Conservation (phyloP, 2,888 invertebrate genomes). For the Autographa pulchrina region DNA sequence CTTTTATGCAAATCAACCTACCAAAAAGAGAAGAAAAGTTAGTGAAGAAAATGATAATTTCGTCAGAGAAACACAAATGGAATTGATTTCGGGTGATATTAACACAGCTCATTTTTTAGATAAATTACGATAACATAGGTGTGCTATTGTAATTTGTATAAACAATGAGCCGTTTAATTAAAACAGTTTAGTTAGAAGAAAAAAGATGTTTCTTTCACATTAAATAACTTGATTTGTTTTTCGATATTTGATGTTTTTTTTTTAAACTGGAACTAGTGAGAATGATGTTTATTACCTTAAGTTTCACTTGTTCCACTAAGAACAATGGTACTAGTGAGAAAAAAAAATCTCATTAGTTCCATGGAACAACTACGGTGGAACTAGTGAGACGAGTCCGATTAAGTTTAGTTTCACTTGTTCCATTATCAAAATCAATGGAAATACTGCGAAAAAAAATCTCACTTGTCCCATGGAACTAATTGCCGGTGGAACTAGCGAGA, state of each 20-base stretch:
- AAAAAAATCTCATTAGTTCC: not conserved
- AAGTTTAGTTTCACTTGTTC: not conserved
- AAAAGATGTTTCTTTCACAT: too few relatives aligned
- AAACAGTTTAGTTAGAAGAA: too few relatives aligned
- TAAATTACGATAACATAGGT: not conserved
- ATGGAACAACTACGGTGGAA: not conserved
- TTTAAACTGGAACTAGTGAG: not conserved
- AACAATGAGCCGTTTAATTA: too few relatives aligned
- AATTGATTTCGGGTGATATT: constrained; percentile 14
- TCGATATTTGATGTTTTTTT: too few relatives aligned
- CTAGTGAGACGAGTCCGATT: not conserved
- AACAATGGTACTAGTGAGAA: too few relatives aligned
- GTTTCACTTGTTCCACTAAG: not conserved
- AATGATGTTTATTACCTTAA: constrained; percentile 9
- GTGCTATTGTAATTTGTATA: not conserved
- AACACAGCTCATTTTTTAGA: constrained; percentile 13
- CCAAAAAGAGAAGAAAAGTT: constrained; percentile 12
- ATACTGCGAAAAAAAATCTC: not conserved
- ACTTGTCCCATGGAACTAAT: constrained; percentile 6
- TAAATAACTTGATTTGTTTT: too few relatives aligned
- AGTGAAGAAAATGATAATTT: constrained; percentile 13
- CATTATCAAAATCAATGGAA: not conserved
- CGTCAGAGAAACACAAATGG: constrained; percentile 15
- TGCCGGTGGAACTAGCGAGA: constrained; percentile 1
- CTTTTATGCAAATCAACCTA: constrained; percentile 16